Evolutionary conservation across 2,888 invertebrate species (phyloP).

Genomic region (Pemphredon lugubris): DNA sequence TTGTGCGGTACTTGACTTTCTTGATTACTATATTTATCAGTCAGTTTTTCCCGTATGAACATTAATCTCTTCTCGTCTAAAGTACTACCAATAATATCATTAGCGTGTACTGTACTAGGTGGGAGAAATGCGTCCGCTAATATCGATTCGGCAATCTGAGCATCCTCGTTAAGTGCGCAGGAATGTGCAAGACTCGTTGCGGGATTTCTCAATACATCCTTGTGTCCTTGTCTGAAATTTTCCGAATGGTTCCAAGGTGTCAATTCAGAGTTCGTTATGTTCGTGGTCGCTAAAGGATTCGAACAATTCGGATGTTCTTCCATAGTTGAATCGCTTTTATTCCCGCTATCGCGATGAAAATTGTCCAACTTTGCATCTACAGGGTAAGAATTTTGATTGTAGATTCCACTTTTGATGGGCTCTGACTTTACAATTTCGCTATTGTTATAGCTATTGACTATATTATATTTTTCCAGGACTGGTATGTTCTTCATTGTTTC

Average conservation of each 20-base stretch:
- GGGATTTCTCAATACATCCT: conserved; percentile 27
- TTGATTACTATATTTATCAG: conserved; percentile 67
- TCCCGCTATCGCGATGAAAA: not conserved
- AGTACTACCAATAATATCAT: conserved; percentile 76
- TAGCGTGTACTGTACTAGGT: conserved; percentile 68
- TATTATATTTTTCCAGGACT: conserved; percentile 21
- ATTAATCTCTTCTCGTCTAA: conserved; percentile 70
- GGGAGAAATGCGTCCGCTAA: conserved; percentile 72
- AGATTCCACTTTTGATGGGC: conserved; percentile 15
- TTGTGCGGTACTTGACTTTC: conserved; percentile 34
- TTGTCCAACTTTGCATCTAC: not conserved
- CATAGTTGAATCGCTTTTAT: no score
- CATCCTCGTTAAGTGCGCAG: conserved; percentile 18
- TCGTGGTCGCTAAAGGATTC: not conserved
- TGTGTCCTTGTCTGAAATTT: conserved; percentile 15
- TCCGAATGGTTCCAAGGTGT: not conserved
- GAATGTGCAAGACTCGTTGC: conserved; percentile 12
- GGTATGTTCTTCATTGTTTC: conserved; percentile 1
- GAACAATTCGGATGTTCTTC: not conserved
- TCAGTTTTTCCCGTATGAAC: conserved; percentile 74
- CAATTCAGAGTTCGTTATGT: not conserved
- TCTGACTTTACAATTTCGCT: conserved; percentile 31
- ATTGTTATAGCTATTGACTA: not conserved
- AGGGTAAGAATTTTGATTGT: no score
- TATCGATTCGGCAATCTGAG: conserved; percentile 69